Base-by-base conservation (phyloP, 2,888 invertebrate genomes). In the Prenolepis imparis region DNA sequence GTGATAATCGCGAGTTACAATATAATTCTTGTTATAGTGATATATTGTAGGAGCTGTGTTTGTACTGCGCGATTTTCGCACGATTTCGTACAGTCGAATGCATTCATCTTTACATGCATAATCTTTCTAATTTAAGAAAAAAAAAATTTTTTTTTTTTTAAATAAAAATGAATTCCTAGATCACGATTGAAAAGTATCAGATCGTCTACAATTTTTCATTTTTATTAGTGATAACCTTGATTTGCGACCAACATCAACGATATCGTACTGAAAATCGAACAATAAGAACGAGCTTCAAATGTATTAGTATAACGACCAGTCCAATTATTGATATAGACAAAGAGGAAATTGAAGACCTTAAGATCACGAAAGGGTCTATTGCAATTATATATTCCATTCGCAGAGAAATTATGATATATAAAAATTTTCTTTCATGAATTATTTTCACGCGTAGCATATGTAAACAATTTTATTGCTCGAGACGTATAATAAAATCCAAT, bases 1-100 rank as follows among this genome's bases (percentile, higher is more conserved):
- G 59, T 59, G 32, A 80, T 72, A 80, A 59, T 59, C 77, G 55
- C 77, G 55, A 67, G 36, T 75, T 64, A 41, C 24, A 64, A 28
- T 77, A 11, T 68, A 75, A 77, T 61, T 9, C 41, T 57, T 57
- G 39, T 72, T 59, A 70, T 48, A 36, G 75, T 36, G 48, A 64
- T 74, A 64, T 74, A 48, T 66, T 36, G 12, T 66, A 24, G 24
- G n/a, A 67, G 28, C n/a, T 12, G 5, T 4, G 5, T 39, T 67
- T n/a, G 55, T 55, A 55, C n/a, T 32, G 75, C 36, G 36, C 67
- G 67, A 75, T 75, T 75, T 66, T 66, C 48, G 18, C 39, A 32
- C 55, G 28, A 48, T 18, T 48, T 48, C 48, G 48, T 28, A 61
- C 21, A 61, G 41, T 61, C n/a, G 28, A 61, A 8, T 28, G 61